These are phyloP conservation scores for Florisuga fusca DNA, from an alignment of 2,797 vertebrate species.

Conservation along the genomic window DNA sequence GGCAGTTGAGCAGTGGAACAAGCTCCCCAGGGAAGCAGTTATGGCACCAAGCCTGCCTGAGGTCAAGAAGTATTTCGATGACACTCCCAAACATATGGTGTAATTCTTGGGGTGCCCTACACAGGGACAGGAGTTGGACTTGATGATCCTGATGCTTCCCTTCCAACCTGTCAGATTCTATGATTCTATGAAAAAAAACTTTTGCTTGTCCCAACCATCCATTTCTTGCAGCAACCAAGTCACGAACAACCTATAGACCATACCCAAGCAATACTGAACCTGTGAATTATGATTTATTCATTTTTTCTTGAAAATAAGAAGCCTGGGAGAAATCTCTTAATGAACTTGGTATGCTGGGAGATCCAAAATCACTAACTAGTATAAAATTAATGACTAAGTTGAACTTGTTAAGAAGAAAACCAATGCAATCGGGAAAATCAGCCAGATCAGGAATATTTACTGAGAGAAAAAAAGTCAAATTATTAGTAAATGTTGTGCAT, in stretches of 20 bases:
- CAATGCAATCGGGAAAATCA: not conserved
- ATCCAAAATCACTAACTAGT: not conserved
- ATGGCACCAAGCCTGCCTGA: no score
- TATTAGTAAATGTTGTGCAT: not conserved
- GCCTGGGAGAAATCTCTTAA: not conserved
- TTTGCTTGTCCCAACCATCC: rapidly evolving
- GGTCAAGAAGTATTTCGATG: no score
- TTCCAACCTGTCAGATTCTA: no score
- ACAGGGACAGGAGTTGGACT: no score
- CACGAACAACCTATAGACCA: not conserved
- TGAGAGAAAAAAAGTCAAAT: not conserved
- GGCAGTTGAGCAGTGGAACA: no score
- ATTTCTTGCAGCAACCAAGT: not conserved
- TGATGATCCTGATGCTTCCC: no score
- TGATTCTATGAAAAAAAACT: not conserved
- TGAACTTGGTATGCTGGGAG: rapidly evolving
- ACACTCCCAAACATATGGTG: no score
- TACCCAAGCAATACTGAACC: not conserved
- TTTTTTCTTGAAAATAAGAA: not conserved
- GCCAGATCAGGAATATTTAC: not conserved
- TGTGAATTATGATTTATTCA: not conserved
- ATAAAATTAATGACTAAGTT: not conserved
- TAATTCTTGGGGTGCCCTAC: no score
- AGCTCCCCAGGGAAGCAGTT: no score
- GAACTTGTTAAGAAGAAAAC: not conserved